Conservation (phyloP, 2,113 vertebrate genomes). For the Axis porcinus region DNA sequence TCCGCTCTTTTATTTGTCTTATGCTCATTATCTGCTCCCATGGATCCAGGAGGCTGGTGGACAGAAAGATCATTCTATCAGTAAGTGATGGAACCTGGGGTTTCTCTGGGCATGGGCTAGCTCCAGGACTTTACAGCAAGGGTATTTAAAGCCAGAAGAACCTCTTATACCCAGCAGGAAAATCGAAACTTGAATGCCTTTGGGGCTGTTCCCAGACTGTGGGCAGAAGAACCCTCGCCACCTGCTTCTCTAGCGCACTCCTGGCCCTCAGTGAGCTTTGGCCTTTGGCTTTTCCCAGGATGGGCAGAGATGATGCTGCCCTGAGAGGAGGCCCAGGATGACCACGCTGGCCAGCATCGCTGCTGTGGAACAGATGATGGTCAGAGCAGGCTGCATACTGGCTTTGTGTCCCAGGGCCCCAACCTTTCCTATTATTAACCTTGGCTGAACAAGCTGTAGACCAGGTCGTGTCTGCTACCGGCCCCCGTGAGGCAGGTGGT, state of each 20-base stretch:
- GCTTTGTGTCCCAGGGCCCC: neutral
- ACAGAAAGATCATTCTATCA: neutral
- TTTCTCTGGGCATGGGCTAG: neutral
- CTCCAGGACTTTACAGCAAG: neutral
- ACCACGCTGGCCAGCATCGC: rapidly evolving
- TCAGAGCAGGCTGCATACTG: neutral
- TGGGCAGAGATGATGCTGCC: neutral
- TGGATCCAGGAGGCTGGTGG: neutral
- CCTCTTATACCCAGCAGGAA: neutral
- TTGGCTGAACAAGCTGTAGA: neutral
- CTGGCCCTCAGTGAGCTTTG: neutral
- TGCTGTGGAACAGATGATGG: neutral
- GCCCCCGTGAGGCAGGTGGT: neutral
- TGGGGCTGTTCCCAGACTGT: neutral
- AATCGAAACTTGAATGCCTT: neutral
- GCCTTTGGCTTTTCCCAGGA: neutral
- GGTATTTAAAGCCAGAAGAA: neutral
- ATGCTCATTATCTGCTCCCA: neutral
- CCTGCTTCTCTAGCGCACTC: neutral
- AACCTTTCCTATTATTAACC: neutral
- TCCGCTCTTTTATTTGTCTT: rapidly evolving
- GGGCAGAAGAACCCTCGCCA: neutral
- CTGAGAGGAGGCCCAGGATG: neutral
- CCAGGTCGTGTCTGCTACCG: neutral
- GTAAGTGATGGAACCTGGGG: neutral